Evolutionary conservation across 2,113 vertebrate genomes (phyloP).

Genomic region (Salvelinus namaycush): DNA sequence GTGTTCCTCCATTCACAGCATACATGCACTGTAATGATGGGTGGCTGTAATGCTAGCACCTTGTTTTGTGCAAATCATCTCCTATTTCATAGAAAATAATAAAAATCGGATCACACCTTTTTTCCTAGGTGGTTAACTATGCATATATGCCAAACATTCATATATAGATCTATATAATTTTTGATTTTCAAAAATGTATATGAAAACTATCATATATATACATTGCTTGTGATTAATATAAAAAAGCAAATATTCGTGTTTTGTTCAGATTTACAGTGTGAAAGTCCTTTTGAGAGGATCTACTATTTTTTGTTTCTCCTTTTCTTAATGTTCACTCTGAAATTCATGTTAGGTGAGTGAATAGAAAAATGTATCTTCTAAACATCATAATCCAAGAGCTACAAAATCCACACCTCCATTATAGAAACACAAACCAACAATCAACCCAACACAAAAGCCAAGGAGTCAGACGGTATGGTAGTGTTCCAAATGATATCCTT

Average conservation of each 20-base stretch:
- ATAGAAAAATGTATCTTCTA: conserved; percentile 55
- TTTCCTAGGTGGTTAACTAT: conserved; percentile 81
- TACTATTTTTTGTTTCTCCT: conserved; percentile 48
- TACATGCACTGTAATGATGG: conserved; percentile 66
- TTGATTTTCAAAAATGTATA: conserved; percentile 80
- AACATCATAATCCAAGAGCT: conserved; percentile 74
- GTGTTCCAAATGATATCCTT: neutral
- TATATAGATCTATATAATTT: conserved; percentile 81
- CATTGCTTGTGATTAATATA: conserved; percentile 77
- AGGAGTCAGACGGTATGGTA: conserved; percentile 54
- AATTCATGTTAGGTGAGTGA: conserved; percentile 62
- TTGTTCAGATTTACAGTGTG: conserved; percentile 75
- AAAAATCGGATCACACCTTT: conserved; percentile 77
- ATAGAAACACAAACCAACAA: conserved; percentile 39
- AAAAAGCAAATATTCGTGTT: conserved; percentile 72
- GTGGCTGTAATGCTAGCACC: conserved; percentile 83
- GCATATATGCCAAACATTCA: conserved; percentile 87
- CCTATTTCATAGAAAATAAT: conserved; percentile 80
- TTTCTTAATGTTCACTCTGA: conserved; percentile 63
- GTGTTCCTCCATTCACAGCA: conserved; percentile 54
- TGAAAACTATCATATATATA: conserved; percentile 81
- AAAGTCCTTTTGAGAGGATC: conserved; percentile 64
- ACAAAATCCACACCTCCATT: conserved; percentile 78
- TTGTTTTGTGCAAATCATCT: conserved; percentile 84
- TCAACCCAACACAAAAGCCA: conserved; percentile 43